Percentiles rank a stretch among this genome's conserved stretches.
Evolutionary conservation across 2,797 vertebrate genomes (phyloP).

Genomic region (Myotis planiceps): DNA sequence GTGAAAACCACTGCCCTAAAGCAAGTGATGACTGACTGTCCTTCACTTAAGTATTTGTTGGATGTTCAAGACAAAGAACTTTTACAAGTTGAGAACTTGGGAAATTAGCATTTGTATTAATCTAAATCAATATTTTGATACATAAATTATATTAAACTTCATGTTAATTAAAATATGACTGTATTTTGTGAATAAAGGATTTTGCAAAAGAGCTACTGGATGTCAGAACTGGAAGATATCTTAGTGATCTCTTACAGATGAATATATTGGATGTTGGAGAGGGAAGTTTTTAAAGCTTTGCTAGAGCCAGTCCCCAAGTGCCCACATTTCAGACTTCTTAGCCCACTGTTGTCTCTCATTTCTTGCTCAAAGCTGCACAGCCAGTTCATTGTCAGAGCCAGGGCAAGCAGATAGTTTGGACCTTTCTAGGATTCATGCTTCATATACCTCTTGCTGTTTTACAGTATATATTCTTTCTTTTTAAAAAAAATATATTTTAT

Average conservation of each 20-base stretch:
- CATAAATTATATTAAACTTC: neutral
- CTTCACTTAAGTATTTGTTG: neutral
- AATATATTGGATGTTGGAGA: neutral
- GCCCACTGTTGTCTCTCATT: neutral
- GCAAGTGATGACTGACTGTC: neutral
- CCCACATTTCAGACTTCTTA: constrained; percentile 14
- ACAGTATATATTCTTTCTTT: neutral
- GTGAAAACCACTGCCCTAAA: neutral
- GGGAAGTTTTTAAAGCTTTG: neutral
- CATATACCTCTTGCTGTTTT: neutral
- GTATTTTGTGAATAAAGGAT: neutral
- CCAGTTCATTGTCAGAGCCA: neutral
- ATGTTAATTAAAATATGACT: constrained; percentile 12
- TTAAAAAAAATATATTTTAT: no score
- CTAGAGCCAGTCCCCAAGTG: neutral
- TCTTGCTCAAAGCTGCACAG: neutral
- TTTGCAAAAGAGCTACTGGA: neutral
- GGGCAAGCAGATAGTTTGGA: neutral
- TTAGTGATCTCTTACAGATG: neutral
- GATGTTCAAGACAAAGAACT: neutral
- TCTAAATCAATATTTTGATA: constrained; percentile 25
- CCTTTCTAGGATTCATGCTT: neutral
- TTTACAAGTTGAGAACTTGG: constrained; percentile 25
- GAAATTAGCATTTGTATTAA: constrained; percentile 23
- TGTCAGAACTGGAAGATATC: neutral